Evolutionary conservation across 1,140 invertebrate genomes (phyloP).

Genomic region (Cheumatopsyche charites): DNA sequence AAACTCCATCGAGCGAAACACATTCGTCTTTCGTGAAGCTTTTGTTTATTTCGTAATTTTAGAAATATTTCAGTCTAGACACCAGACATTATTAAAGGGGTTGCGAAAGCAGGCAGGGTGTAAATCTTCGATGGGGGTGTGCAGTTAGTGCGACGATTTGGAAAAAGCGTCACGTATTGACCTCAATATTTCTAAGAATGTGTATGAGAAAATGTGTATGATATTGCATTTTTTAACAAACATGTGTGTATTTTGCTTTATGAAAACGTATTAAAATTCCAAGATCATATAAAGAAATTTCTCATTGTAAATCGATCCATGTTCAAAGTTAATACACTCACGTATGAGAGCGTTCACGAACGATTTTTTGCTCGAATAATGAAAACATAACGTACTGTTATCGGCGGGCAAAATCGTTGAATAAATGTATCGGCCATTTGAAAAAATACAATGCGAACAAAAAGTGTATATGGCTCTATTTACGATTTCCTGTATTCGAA

Average conservation of each 20-base stretch:
- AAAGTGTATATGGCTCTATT: conserved; percentile 11
- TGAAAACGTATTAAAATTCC: too few species aligned
- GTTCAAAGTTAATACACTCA: too few species aligned
- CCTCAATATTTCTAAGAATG: too few species aligned
- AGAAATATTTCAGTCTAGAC: conserved; percentile 26
- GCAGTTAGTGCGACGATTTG: too few species aligned
- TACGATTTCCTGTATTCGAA: conserved; percentile 25
- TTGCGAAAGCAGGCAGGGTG: not conserved
- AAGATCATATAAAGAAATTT: too few species aligned
- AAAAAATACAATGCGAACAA: not conserved
- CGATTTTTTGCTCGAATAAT: too few species aligned
- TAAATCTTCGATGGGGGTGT: not conserved
- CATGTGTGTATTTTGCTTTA: too few species aligned
- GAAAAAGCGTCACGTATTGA: too few species aligned
- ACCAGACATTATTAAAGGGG: not conserved
- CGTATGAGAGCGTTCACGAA: too few species aligned
- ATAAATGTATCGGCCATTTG: conserved; percentile 1
- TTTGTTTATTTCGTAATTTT: conserved; percentile 43
- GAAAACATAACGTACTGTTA: conserved; percentile 9
- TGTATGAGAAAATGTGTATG: too few species aligned
- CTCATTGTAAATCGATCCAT: too few species aligned
- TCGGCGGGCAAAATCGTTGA: conserved; percentile 9
- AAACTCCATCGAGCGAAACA: conserved; percentile 39
- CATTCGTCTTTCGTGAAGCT: conserved; percentile 40
- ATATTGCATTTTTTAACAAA: too few species aligned